Conservation (phyloP, 2,888 invertebrate species). For the Octodonta nipae region DNA sequence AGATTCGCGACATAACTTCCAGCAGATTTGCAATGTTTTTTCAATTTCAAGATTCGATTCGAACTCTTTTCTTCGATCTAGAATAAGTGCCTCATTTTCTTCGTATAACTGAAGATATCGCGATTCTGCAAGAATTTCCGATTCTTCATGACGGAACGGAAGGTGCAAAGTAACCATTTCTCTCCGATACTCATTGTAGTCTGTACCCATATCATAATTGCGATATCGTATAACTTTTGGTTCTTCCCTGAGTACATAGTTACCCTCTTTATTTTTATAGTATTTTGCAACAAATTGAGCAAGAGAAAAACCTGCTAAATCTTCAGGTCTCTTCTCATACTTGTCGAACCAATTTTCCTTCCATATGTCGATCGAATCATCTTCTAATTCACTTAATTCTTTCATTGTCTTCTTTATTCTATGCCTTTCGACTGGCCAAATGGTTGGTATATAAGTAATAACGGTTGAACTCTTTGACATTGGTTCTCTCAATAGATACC, state of each 20-base stretch:
- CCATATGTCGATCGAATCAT: conserved; percentile 31
- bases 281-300: conserved; percentile 31
- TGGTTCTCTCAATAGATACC: conserved; percentile 33
- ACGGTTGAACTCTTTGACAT: conserved; percentile 28
- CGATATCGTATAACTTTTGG: conserved; percentile 27
- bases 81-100: conserved; percentile 22
- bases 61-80: conserved; percentile 21
- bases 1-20: conserved; percentile 21
- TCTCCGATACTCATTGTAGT: conserved; percentile 25
- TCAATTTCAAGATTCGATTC: conserved; percentile 24
- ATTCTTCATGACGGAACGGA: conserved; percentile 29
- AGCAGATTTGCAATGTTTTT: conserved; percentile 29
- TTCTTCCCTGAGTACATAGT: conserved; percentile 13
- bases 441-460: conserved; percentile 28
- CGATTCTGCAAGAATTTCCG: conserved; percentile 26
- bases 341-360: conserved; percentile 32
- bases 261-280: conserved; percentile 5
- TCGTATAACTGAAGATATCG: conserved; percentile 25
- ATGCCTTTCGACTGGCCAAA: conserved; percentile 30
- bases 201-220: conserved; percentile 25
- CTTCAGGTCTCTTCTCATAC: conserved; percentile 30
- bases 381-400: conserved; percentile 25
- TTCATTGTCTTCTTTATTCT: conserved; percentile 24
- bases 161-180: conserved; percentile 26
- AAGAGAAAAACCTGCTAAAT: conserved; percentile 24